These are phyloP conservation scores for Pelecanus crispus DNA, from an alignment of 2,113 vertebrate genomes.

Conservation along the genomic window DNA sequence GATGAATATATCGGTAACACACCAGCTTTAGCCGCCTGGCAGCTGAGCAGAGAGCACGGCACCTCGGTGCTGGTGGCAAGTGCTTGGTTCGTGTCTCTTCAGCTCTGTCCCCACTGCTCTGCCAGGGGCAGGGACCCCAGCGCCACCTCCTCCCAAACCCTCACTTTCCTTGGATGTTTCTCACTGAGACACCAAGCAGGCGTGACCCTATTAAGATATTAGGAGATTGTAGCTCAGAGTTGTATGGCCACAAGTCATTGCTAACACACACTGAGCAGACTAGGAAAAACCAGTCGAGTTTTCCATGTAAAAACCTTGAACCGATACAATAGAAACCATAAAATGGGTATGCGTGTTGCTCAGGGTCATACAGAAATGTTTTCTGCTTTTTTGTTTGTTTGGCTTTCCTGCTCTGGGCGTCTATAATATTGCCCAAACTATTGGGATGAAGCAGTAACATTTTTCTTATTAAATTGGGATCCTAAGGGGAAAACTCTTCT, in stretches of 20 bases:
- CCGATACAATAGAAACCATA: neutral
- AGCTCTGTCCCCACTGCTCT: neutral
- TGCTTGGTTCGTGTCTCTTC: neutral
- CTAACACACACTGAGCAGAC: neutral
- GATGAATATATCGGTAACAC: neutral
- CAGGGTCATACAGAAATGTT: neutral
- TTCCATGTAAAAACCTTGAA: neutral
- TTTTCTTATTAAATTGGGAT: neutral
- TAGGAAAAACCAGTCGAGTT: neutral
- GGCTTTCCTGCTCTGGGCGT: neutral
- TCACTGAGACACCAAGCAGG: neutral
- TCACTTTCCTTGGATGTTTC: neutral
- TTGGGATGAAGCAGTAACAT: neutral
- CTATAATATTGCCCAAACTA: neutral
- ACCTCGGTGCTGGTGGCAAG: neutral
- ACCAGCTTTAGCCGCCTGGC: rapidly evolving
- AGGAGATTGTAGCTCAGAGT: neutral
- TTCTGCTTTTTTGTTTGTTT: neutral
- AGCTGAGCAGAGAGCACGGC: neutral
- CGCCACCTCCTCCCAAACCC: neutral
- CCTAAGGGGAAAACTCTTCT: neutral
- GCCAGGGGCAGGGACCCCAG: neutral
- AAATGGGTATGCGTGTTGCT: neutral
- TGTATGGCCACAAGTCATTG: neutral
- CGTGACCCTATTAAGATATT: neutral